A percentile compares a stretch with the other conserved stretches of the same genome.
phyloP scores from a whole-genome alignment of 2,113 vertebrate genomes.

The Ammodytes dubius region DNA sequence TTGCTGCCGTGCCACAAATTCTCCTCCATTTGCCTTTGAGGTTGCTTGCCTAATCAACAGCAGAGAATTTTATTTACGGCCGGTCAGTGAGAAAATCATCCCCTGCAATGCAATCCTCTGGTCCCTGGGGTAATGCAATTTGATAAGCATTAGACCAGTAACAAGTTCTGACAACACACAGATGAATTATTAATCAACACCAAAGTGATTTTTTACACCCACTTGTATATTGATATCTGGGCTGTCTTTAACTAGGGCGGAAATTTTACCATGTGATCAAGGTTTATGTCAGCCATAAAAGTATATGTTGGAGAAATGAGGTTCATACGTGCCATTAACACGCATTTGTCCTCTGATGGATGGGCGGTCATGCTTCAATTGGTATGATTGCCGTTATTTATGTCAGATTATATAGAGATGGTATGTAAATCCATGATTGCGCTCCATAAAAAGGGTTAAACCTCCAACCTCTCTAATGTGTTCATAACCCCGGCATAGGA shows the following conservation, averaged over 20 bases:
- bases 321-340: background rate
- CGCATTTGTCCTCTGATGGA: background rate
- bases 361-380: background rate
- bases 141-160: slow-evolving; percentile 36
- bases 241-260: background rate
- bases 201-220: slow-evolving; percentile 47
- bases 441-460: slow-evolving; percentile 45
- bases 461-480: slow-evolving; percentile 49
- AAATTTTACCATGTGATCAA: background rate
- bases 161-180: slow-evolving; percentile 40
- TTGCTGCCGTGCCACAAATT: background rate
- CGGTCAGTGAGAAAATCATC: slow-evolving; percentile 41
- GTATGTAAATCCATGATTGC: slow-evolving; percentile 24
- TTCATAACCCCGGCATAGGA: slow-evolving; percentile 9
- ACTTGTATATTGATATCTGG: slow-evolving; percentile 12
- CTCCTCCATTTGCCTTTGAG: background rate
- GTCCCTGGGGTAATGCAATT: slow-evolving; percentile 41
- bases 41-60: slow-evolving; percentile 15
- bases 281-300: slow-evolving; percentile 8
- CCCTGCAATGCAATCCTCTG: slow-evolving; percentile 10
- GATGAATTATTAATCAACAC: slow-evolving; percentile 61
- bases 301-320: background rate
- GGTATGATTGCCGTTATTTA: slow-evolving; percentile 16
- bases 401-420: slow-evolving; percentile 32
- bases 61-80: slow-evolving; percentile 27